A percentile compares a stretch with the other conserved stretches of the same genome.
Conservation (phyloP, 2,888 invertebrate species). For the Portevinia maculata region DNA sequence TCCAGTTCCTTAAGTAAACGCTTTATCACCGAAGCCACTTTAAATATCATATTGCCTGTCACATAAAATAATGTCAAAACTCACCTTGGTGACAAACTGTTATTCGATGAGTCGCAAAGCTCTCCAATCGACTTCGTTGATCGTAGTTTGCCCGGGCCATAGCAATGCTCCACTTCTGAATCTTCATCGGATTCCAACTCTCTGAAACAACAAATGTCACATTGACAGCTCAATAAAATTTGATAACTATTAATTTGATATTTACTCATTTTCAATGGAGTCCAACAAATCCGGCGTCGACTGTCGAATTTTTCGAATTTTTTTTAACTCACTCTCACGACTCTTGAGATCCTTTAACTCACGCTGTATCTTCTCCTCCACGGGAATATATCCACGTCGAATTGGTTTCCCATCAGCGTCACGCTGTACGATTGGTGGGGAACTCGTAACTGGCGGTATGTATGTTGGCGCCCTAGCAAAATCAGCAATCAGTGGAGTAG, state of each 20-base stretch:
- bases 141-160: conserved; percentile 86
- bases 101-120: conserved; percentile 85
- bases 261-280: conserved; percentile 85
- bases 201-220: conserved; percentile 69
- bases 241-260: conserved; percentile 3
- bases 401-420: conserved; percentile 86
- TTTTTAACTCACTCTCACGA: conserved; percentile 91
- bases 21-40: conserved; percentile 9
- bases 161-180: conserved; percentile 86
- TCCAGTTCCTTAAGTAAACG: conserved; percentile 37
- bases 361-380: conserved; percentile 94
- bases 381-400: conserved; percentile 91
- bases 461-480: conserved; percentile 75
- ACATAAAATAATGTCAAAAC: conserved; percentile 11
- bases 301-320: conserved; percentile 85
- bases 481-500: conserved; percentile 64
- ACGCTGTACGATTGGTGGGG: conserved; percentile 84
- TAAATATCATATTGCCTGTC: conserved; percentile 2
- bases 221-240: neutral
- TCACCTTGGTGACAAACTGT: conserved; percentile 77
- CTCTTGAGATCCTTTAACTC: conserved; percentile 93
- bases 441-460: conserved; percentile 79
- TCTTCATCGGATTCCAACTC: conserved; percentile 84
- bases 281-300: conserved; percentile 87
- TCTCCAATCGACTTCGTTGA: conserved; percentile 88